Conservation (phyloP, 2,113 vertebrate genomes). For the Aptenodytes patagonicus region DNA sequence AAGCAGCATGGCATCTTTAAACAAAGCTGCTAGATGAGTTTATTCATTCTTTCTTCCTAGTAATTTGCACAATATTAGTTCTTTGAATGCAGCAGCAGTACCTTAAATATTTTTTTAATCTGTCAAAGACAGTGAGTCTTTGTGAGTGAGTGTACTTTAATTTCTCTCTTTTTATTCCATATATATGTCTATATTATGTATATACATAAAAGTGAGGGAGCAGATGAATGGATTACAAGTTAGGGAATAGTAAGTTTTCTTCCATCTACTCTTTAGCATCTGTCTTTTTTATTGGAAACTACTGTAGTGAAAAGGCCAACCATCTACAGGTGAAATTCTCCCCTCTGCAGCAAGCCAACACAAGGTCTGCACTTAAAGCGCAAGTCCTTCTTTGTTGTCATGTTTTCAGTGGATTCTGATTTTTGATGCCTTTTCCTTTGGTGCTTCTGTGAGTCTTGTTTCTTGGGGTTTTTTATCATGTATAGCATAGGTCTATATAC, state of each 20-base stretch:
- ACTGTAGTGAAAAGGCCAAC: background rate
- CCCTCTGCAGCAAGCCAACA: background rate
- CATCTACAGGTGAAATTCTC: background rate
- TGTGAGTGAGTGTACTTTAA: background rate
- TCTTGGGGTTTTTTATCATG: background rate
- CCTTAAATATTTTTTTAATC: background rate
- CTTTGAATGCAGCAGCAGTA: background rate
- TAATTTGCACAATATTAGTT: background rate
- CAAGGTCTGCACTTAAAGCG: background rate
- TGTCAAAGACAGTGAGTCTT: background rate
- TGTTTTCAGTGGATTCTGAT: background rate
- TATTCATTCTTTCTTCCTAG: background rate
- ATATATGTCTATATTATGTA: background rate
- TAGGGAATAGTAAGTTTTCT: background rate
- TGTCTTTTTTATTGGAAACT: background rate
- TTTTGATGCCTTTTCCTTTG: background rate
- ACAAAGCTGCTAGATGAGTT: background rate
- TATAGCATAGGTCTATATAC: background rate
- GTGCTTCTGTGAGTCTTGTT: background rate
- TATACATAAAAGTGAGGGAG: background rate
- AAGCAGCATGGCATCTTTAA: slow-evolving; percentile 22
- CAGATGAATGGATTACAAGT: background rate
- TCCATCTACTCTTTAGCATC: background rate
- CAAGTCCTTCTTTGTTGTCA: background rate
- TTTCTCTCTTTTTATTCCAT: background rate